Evolutionary conservation across 2,888 invertebrate genomes (phyloP).

Genomic region (Lepetodrilus schrolli): DNA sequence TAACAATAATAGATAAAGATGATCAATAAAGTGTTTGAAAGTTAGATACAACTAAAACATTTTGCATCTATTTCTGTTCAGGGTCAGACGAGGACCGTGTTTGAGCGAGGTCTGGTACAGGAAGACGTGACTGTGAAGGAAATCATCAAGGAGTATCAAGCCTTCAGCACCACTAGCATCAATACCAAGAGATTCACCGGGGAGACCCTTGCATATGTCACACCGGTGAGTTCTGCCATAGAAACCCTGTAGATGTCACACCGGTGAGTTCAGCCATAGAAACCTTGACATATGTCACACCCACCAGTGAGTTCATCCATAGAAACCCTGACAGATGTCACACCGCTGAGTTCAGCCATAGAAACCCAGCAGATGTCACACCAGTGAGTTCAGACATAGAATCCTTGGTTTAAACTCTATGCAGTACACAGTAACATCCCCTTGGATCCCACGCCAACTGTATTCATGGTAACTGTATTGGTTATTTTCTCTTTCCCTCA

Average conservation of each 20-base stretch:
- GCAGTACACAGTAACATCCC: no score
- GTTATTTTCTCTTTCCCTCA: slow-evolving; percentile 76
- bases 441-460: no score
- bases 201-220: slow-evolving; percentile 90
- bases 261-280: slow-evolving; percentile 81
- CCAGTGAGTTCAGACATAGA: no score
- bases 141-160: slow-evolving; percentile 84
- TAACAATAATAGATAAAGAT: no score
- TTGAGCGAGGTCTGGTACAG: slow-evolving; percentile 83
- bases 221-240: slow-evolving; percentile 83
- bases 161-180: slow-evolving; percentile 84
- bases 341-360: no score
- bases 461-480: not conserved
- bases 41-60: no score
- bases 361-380: no score
- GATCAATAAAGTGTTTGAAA: no score
- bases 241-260: slow-evolving; percentile 88
- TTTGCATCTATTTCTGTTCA: no score
- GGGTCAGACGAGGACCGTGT: slow-evolving; percentile 76
- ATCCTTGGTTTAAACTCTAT: not conserved
- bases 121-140: slow-evolving; percentile 83
- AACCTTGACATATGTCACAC: slow-evolving; percentile 89
- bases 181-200: slow-evolving; percentile 81
- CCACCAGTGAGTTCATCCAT: slow-evolving; percentile 79
- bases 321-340: no score